Base-by-base conservation (phyloP, 2,888 invertebrate species). In the Stratiomys singularior region DNA sequence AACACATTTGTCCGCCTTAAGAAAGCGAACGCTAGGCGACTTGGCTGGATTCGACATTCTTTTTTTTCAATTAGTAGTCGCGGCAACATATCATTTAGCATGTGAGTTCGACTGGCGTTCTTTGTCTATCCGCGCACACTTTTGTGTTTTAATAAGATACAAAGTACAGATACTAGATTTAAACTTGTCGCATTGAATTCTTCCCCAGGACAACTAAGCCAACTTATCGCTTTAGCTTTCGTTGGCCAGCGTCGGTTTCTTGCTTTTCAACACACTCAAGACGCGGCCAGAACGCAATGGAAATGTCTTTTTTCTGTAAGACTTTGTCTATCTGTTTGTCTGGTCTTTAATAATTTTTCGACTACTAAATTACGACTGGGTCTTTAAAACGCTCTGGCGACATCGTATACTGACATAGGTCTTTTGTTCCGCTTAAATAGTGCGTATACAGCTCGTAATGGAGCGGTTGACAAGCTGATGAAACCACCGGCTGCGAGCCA, bases 361-460 rank as follows among this genome's bases (percentile, higher is more conserved):
- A 66, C 66, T 66, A 66, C 66, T 66, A 66, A 66, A 66, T 66
- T 66, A 66, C 66, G 66, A 37, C 30, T 66, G 66, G 37, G 66
- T 66, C 66, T 37, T 30, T 66, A 37, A 66, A n/a, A 66, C 37
- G 37, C 37, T 66, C 21, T 44, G 66, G 66, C 66, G 66, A 66
- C 66, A 66, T 30, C 13, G 63, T 37, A 9, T 9, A 9, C 37
- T 37, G 37, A 37, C 37, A 37, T 37, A 37, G n/a, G 66, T 66
- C 66, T 66, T 66, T 66, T 66, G 66, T 66, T 66, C 15, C 66
- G 30, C 37, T 37, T 37, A 37, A 66, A 66, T 63, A 15, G 37
- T 66, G 30, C 37, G 4, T 52, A n/a, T 13, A 52, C 52, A 15
- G 52, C 52, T 13, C 52, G 18, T 52, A 52, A 52, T 52, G 52